These are phyloP conservation scores for Cheilosia vernalis DNA, from an alignment of 2,888 invertebrate species.

Conservation along the genomic window DNA sequence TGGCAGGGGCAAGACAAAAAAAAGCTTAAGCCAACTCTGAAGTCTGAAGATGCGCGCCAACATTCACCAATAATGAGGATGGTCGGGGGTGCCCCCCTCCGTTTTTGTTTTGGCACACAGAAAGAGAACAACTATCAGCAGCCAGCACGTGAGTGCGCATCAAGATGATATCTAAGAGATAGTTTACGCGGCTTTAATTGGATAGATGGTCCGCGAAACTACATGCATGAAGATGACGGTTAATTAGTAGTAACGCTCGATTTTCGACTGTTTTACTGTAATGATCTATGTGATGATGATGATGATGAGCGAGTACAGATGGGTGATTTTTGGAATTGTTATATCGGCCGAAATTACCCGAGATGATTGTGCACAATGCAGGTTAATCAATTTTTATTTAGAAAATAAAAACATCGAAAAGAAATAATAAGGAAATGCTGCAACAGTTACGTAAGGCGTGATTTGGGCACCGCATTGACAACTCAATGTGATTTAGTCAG, in stretches of 20 bases:
- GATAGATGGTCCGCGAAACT: constrained; percentile 37
- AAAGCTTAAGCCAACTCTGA: constrained; percentile 46
- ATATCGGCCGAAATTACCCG: background rate
- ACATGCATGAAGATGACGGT: constrained; percentile 25
- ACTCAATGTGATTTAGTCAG: background rate
- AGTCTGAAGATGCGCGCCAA: constrained; percentile 48
- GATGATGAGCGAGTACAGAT: background rate
- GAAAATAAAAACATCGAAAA: background rate
- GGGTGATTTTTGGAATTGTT: background rate
- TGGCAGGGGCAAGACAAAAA: constrained; percentile 11
- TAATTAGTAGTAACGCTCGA: constrained; percentile 53
- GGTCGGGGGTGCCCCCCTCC: constrained; percentile 27
- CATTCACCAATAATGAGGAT: constrained; percentile 30
- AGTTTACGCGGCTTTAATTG: constrained; percentile 59
- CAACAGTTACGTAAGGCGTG: constrained; percentile 30
- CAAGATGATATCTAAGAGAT: constrained; percentile 35
- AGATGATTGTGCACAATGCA: constrained; percentile 32
- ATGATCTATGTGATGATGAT: constrained; percentile 34
- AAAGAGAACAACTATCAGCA: constrained; percentile 9
- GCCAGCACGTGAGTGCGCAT: constrained; percentile 54
- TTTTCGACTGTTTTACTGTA: constrained; percentile 25
- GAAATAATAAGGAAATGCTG: constrained; percentile 51
- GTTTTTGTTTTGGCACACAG: constrained; percentile 40
- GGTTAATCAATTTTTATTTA: constrained; percentile 38
- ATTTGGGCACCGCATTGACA: background rate